Base-by-base conservation (phyloP, 1,140 invertebrate species). In the Drosophila kohkoa region DNA sequence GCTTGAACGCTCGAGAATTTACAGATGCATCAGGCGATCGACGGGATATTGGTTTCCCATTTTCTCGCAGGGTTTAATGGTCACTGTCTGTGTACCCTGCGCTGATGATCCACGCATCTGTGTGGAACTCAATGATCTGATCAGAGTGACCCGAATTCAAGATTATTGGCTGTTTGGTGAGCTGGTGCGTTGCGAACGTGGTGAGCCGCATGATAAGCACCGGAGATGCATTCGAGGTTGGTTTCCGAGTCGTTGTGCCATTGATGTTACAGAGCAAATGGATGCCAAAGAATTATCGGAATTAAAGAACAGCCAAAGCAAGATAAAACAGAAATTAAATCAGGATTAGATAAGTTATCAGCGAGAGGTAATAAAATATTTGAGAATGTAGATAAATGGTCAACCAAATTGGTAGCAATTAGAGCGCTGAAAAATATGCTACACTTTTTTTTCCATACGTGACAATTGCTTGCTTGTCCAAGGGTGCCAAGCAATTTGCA, bases 121-220 rank as follows among this genome's bases (percentile, higher is more conserved):
- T 52, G 91, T 99, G 1, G 64, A 93, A 10, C 80, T 94, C 0
- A 96, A 95, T 0, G 97, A 99, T 92, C 91, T 93, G 20, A 94
- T 99, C 13, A 90, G 95, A 20, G 98, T 98, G 10, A 99, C 98
- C 0, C 93, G 98, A 60, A 97, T 96, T 94, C 93, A 67, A 80
- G 96, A 96, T 63, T 94, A 96, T 88, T 98, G 97, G 97, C 82
- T 98, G 7, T 98, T 97, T 93, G 97, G 97, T 10, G 96, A 97
- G 92, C 96, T 95, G 92, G 59, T 72, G 13, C 20, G 72, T 5
- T 51, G 54, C 8, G 71, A 86, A 16, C 16, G 41, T 52, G n/a
- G 45, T 2, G 13, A 6, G 5, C 6, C 7, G 0, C 1, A 0
- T 91, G 79, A 79, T 75, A 0, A 25, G 62, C 49, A 64, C 1